Conservation (phyloP, 1,140 invertebrate species). For the Drosophila serrata region DNA sequence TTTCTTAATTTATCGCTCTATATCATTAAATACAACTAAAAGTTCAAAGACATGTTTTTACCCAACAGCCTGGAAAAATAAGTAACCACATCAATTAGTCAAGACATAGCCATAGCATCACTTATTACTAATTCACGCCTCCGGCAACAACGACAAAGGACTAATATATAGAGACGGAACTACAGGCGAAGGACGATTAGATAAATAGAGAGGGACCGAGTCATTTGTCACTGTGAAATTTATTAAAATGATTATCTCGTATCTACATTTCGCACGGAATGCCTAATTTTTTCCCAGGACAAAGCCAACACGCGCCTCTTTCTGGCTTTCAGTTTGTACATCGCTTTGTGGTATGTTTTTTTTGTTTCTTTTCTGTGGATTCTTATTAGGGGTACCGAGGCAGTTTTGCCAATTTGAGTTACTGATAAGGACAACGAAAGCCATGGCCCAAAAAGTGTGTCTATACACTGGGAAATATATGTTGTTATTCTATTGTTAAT, state of each 20-base stretch:
- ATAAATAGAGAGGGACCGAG: conserved; percentile 27
- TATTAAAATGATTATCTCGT: conserved; percentile 84
- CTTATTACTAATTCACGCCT: conserved; percentile 76
- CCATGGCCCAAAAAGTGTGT: conserved; percentile 13
- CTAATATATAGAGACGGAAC: conserved; percentile 3
- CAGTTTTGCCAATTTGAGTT: conserved; percentile 42
- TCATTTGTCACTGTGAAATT: conserved; percentile 83
- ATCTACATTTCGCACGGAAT: conserved; percentile 79
- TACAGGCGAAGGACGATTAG: not conserved
- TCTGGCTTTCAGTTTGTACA: conserved; percentile 1
- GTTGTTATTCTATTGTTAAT: too few relatives aligned
- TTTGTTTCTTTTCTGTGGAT: conserved; percentile 24
- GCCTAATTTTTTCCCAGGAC: conserved; percentile 67
- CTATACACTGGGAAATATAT: conserved; percentile 9
- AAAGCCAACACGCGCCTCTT: conserved; percentile 19
- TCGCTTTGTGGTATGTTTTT: conserved; percentile 8
- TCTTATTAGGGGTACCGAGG: conserved; percentile 23
- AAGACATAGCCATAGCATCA: conserved; percentile 22
- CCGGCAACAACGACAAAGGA: conserved; percentile 20
- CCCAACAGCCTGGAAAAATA: not conserved
- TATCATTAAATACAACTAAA: too few relatives aligned
- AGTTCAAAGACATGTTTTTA: not conserved
- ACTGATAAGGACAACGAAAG: conserved; percentile 31
- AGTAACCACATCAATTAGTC: conserved; percentile 53
- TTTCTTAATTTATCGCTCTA: too few relatives aligned